phyloP scores from a whole-genome alignment of 2,797 vertebrate genomes.

The Todus mexicanus region DNA sequence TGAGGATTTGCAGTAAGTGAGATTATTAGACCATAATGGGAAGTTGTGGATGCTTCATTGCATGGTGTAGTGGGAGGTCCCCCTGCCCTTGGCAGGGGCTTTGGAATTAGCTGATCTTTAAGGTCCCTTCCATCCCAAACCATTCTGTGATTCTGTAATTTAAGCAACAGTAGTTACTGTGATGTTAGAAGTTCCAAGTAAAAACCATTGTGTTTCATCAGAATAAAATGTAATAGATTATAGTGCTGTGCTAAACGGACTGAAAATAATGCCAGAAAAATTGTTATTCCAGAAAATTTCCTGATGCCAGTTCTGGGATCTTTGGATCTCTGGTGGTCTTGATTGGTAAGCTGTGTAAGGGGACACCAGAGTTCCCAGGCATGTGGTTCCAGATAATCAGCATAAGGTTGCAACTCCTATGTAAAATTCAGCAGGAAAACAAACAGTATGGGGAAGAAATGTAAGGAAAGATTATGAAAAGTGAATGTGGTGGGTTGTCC shows the following conservation, averaged over 20 bases:
- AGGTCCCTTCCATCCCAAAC: too few relatives aligned
- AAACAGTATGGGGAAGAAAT: background rate
- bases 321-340: background rate
- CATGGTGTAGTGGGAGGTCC: too few relatives aligned
- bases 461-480: background rate
- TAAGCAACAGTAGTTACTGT: background rate
- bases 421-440: background rate
- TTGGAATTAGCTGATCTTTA: too few relatives aligned
- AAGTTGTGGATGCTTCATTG: too few relatives aligned
- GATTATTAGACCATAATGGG: background rate
- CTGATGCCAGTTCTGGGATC: background rate
- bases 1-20: background rate
- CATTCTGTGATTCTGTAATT: too few relatives aligned
- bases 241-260: background rate
- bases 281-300: background rate
- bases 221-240: background rate
- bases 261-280: background rate
- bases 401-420: background rate
- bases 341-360: background rate
- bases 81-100: too few relatives aligned
- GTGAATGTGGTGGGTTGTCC: background rate
- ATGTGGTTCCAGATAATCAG: background rate
- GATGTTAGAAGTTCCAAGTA: background rate
- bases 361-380: background rate
- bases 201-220: background rate